phyloP scores from a whole-genome alignment of 1,140 invertebrate genomes.

The Sipha flava region DNA sequence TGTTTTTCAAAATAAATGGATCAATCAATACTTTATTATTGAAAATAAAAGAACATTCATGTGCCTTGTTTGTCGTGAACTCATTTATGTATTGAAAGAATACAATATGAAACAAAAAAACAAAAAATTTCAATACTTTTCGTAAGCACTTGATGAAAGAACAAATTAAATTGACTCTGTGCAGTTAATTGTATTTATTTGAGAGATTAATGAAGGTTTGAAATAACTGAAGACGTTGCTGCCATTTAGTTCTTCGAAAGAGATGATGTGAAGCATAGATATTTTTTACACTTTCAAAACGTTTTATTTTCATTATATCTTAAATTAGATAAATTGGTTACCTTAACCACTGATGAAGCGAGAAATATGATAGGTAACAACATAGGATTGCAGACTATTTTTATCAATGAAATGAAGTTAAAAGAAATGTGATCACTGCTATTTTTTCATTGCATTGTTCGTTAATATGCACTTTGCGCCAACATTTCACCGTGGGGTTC shows the following conservation, averaged over 20 bases:
- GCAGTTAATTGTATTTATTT: neutral
- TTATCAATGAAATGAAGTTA: neutral
- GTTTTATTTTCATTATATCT: neutral
- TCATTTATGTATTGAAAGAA: neutral
- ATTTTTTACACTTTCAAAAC: slow-evolving; percentile 1
- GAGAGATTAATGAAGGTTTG: neutral
- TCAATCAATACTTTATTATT: neutral
- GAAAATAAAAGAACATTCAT: neutral
- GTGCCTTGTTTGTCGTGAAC: neutral
- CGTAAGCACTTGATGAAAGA: neutral
- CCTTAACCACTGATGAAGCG: neutral
- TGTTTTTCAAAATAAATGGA: neutral
- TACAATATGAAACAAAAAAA: neutral
- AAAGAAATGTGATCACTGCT: neutral
- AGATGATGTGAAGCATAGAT: neutral
- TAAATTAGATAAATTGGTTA: neutral
- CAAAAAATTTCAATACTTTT: too few species aligned
- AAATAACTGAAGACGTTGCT: neutral
- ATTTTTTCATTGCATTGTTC: slow-evolving; percentile 9
- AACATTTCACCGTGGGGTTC: neutral
- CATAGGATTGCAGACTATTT: neutral
- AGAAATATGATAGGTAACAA: neutral
- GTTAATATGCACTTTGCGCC: neutral
- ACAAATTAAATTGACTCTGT: neutral
- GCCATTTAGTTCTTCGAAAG: neutral